Conservation (phyloP, 2,797 vertebrate genomes). For the Acanthurus leucopareius region DNA sequence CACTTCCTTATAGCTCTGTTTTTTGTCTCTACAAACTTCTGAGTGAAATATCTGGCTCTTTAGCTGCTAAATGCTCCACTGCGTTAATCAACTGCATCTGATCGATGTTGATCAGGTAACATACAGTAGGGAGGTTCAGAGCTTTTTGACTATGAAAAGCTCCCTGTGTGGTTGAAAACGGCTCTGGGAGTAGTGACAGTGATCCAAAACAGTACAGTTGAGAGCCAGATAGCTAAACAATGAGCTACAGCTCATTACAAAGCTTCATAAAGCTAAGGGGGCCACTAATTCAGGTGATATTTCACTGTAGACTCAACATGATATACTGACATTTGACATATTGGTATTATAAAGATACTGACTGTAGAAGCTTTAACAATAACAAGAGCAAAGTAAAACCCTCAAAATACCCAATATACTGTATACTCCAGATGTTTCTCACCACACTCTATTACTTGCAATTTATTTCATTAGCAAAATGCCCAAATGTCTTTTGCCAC, state of each 20-base stretch:
- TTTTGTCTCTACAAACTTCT: too few relatives aligned
- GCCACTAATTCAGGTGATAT: neutral
- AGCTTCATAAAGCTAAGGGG: neutral
- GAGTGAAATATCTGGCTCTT: too few relatives aligned
- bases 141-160: too few relatives aligned
- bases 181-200: neutral
- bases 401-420: neutral
- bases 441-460: neutral
- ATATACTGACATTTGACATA: neutral
- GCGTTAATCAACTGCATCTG: too few relatives aligned
- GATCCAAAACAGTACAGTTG: neutral
- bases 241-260: neutral
- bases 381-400: neutral
- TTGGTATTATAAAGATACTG: neutral
- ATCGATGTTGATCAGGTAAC: too few relatives aligned
- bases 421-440: neutral
- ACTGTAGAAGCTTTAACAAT: neutral
- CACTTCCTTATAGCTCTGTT: too few relatives aligned
- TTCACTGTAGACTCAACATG: neutral
- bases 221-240: neutral
- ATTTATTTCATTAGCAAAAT: too few relatives aligned
- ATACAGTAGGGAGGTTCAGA: too few relatives aligned
- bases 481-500: neutral
- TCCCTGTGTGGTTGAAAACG: neutral
- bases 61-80: too few relatives aligned